Conservation (phyloP, 2,888 invertebrate species). For the Phytoseiulus persimilis region DNA sequence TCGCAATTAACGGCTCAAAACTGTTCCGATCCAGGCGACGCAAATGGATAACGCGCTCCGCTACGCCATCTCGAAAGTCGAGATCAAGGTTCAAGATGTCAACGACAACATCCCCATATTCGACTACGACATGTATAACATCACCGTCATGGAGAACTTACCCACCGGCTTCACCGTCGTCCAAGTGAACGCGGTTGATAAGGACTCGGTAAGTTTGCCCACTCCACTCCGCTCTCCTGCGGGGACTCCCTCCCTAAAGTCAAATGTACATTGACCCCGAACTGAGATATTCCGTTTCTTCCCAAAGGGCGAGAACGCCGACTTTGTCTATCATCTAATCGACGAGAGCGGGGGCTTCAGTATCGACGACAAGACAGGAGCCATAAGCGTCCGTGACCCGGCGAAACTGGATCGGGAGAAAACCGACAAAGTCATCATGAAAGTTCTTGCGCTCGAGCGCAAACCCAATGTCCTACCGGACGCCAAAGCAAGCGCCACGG, state of each 20-base stretch:
- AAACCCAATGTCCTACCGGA: slow-evolving; percentile 60
- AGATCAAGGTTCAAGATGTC: slow-evolving; percentile 65
- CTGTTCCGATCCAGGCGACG: slow-evolving; percentile 55
- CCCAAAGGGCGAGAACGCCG: slow-evolving; percentile 65
- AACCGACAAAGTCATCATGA: slow-evolving; percentile 63
- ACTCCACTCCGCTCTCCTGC: not conserved
- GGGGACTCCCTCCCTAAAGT: no score
- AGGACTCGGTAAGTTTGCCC: slow-evolving; percentile 44
- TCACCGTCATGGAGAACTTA: slow-evolving; percentile 81
- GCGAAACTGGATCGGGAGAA: slow-evolving; percentile 69
- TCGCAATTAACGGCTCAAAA: not conserved
- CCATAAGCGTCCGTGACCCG: slow-evolving; percentile 71
- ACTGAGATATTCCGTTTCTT: not conserved
- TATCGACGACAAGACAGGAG: slow-evolving; percentile 69
- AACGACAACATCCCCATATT: slow-evolving; percentile 80
- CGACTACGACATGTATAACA: slow-evolving; percentile 79
- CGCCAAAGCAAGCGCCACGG: slow-evolving; percentile 48
- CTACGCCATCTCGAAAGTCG: slow-evolving; percentile 64
- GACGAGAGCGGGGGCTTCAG: slow-evolving; percentile 68
- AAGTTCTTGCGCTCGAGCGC: slow-evolving; percentile 64
- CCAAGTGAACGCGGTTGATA: slow-evolving; percentile 49
- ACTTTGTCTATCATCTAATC: slow-evolving; percentile 68
- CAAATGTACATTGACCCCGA: not conserved
- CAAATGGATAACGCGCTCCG: slow-evolving; percentile 64
- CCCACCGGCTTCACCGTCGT: slow-evolving; percentile 69